Percentiles rank a stretch among this genome's conserved stretches.
These are phyloP conservation scores for Geophilus truncorum DNA, from an alignment of 2,888 invertebrate genomes.

Conservation along the genomic window DNA sequence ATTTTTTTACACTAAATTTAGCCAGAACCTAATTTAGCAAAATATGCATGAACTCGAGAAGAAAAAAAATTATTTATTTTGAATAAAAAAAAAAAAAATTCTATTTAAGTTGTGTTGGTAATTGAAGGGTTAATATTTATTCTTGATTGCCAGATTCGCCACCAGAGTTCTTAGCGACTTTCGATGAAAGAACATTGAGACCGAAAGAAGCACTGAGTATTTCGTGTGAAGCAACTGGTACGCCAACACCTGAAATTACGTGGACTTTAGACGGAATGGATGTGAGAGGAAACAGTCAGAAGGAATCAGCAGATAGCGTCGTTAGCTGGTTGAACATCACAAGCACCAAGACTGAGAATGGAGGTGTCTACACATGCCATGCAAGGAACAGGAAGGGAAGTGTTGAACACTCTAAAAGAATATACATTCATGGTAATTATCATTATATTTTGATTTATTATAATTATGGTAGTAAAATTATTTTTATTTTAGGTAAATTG, in stretches of 20 bases:
- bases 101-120: neutral
- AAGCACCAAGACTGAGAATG: neutral
- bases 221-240: slow-evolving; percentile 88
- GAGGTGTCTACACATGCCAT: slow-evolving; percentile 22
- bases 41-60: too few species aligned
- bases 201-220: slow-evolving; percentile 83
- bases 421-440: slow-evolving; percentile 14
- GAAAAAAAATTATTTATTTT: too few species aligned
- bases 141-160: slow-evolving; percentile 5
- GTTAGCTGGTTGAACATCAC: neutral
- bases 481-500: slow-evolving; percentile 16
- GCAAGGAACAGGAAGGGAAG: neutral
- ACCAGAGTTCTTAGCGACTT: slow-evolving; percentile 57
- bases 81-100: too few species aligned
- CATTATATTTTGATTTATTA: too few species aligned
- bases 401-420: neutral
- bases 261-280: slow-evolving; percentile 73
- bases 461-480: too few species aligned
- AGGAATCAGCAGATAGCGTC: neutral
- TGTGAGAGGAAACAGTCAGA: neutral
- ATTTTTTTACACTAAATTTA: too few species aligned
- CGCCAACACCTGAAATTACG: slow-evolving; percentile 86
- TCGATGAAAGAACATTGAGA: slow-evolving; percentile 80
- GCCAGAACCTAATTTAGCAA: too few species aligned
- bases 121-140: neutral